Evolutionary conservation across 92 coral and sea anemone species (phyloP), one percentile per base, ranked within the genome.

Genomic region (Anthopleura xanthogrammica): DNA sequence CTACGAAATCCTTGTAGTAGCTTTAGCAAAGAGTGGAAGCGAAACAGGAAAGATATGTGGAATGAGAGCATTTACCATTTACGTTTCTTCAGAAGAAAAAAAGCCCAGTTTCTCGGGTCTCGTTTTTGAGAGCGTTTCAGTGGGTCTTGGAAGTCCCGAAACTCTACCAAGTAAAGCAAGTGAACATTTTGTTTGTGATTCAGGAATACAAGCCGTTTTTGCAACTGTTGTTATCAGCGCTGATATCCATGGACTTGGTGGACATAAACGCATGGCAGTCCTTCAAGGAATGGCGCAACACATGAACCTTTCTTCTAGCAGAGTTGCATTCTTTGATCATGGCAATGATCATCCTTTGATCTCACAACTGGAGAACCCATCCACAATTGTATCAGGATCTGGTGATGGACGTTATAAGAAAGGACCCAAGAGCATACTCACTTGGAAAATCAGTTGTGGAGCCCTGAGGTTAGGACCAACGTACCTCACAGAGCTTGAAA

Each of bases 381-480:
- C 91, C 5, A 86, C 94, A 48, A 52, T 96, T 29, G 93, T 88
- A 6, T 88, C 98, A 8, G 99, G 99, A 0, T 92, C 96, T 65
- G 99, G 99, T 70, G 91, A 91, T 76, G 98, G 94, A 3, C 90
- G 98, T 60, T 94, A 87, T 43, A 85, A 86, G 42, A 81, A 90
- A 41, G 99, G 98, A 46, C 70, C 87, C 55, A 87, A 87, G 77
- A 94, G 92, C 68, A 52, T 91, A 20, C 60, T 96, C 54, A 94
- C 97, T 4, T 96, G 99, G 99, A 77, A 54, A n/a, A 85, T 90
- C 12, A 90, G 91, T 20, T 96, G 99, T 89, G 99, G 99, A 77
- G 98, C 95, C 6, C 50, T 97, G 57, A 91, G 80, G 79, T 88
- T 92, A 50, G 82, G 88, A 66, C 85, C 88, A 72, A 78, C 89